Conservation (phyloP, 2,888 invertebrate genomes). For the Drosophila austrosaltans region DNA sequence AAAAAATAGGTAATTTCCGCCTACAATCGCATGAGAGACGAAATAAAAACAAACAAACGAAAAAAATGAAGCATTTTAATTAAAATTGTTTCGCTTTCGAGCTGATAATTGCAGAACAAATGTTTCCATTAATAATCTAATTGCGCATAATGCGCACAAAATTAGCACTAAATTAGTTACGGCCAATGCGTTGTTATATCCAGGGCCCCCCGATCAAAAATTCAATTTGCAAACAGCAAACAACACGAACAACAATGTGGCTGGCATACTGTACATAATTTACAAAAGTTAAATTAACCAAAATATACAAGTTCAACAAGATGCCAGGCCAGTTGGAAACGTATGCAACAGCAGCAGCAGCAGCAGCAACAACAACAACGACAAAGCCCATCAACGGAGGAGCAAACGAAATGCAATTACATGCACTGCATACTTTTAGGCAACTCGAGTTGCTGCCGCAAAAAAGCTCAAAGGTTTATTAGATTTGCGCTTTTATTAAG, state of each 20-base stretch:
- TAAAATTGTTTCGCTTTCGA: conserved; percentile 54
- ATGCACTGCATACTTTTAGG: conserved; percentile 70
- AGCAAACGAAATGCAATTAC: conserved; percentile 71
- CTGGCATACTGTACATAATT: conserved; percentile 64
- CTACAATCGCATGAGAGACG: background rate
- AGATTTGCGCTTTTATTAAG: conserved; percentile 77
- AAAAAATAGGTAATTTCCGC: conserved; percentile 56
- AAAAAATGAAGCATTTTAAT: conserved; percentile 59
- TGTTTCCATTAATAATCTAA: conserved; percentile 76
- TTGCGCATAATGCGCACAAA: conserved; percentile 72
- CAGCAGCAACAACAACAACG: conserved; percentile 26
- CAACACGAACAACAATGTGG: conserved; percentile 48
- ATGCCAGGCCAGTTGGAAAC: conserved; percentile 56
- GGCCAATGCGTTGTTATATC: conserved; percentile 55
- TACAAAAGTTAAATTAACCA: conserved; percentile 79
- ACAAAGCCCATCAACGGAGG: conserved; percentile 24
- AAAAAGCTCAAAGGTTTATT: conserved; percentile 78
- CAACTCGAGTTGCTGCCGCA: conserved; percentile 61
- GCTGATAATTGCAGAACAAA: conserved; percentile 70
- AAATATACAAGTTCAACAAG: conserved; percentile 74
- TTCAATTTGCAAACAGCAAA: conserved; percentile 62
- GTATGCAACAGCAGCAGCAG: conserved; percentile 34
- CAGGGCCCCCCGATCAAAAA: conserved; percentile 45
- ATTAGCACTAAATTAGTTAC: conserved; percentile 76
- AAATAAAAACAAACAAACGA: background rate